phyloP scores from a whole-genome alignment of 2,888 invertebrate species.

The Acanthosepion lycidas region DNA sequence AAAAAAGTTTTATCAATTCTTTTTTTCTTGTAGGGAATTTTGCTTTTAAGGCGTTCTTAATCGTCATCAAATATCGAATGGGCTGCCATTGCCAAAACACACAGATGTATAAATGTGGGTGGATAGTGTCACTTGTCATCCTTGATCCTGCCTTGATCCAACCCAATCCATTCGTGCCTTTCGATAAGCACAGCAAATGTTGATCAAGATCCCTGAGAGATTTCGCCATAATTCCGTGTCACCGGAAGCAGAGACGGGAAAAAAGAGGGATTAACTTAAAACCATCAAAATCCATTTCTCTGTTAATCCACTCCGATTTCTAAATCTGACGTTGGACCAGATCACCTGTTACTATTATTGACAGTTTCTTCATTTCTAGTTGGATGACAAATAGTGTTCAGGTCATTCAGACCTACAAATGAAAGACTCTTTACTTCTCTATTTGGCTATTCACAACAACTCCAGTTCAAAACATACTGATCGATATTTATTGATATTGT shows the following conservation, averaged over 20 bases:
- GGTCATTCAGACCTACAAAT: background rate
- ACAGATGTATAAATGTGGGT: background rate
- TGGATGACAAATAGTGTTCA: background rate
- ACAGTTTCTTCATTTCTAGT: background rate
- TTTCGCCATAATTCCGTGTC: slow-evolving; percentile 33
- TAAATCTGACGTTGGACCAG: background rate
- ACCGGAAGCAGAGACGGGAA: background rate
- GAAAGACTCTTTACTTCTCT: background rate
- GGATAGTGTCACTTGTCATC: background rate
- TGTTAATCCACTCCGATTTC: background rate
- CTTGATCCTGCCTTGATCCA: background rate
- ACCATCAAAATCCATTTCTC: background rate
- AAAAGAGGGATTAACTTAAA: background rate
- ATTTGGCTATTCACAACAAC: background rate
- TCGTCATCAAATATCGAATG: background rate
- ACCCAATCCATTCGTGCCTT: background rate
- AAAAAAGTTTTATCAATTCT: background rate
- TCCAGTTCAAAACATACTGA: background rate
- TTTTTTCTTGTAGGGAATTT: background rate
- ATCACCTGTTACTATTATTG: background rate
- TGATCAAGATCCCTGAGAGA: background rate
- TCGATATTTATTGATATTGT: background rate
- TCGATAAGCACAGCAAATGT: background rate
- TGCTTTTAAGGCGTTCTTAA: background rate
- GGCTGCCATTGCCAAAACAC: background rate